These are phyloP conservation scores for Neoascia interrupta DNA, from an alignment of 2,888 invertebrate genomes.

Conservation along the genomic window DNA sequence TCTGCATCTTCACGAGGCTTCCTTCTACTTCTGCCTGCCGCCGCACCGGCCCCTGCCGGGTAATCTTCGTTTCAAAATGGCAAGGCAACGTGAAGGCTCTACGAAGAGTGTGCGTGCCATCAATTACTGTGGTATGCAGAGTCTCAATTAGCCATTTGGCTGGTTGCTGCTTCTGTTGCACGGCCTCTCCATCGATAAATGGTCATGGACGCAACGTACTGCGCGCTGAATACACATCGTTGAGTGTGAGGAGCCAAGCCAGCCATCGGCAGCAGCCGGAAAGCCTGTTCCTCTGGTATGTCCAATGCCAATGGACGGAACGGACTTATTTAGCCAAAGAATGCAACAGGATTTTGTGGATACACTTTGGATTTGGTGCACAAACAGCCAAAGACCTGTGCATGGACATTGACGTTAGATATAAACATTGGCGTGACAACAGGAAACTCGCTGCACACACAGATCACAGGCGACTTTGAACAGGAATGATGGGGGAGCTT, in stretches of 20 bases:
- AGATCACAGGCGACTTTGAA: too few relatives aligned
- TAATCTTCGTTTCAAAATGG: background rate
- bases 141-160: constrained; percentile 66
- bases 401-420: constrained; percentile 41
- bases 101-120: constrained; percentile 66
- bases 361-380: constrained; percentile 50
- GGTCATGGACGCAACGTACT: constrained; percentile 40
- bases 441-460: too few relatives aligned
- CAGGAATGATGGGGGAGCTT: too few relatives aligned
- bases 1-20: constrained; percentile 36
- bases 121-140: constrained; percentile 69
- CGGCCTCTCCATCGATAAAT: background rate
- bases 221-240: background rate
- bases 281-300: constrained; percentile 64
- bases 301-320: constrained; percentile 62
- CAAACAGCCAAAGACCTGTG: background rate
- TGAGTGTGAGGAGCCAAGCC: background rate
- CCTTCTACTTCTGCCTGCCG: background rate
- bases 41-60: constrained; percentile 7
- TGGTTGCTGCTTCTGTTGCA: constrained; percentile 54
- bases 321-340: constrained; percentile 62
- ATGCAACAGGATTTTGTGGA: constrained; percentile 68
- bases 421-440: too few relatives aligned
- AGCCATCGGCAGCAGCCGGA: constrained; percentile 34
- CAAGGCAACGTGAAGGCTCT: background rate